Percentiles rank a stretch among this genome's conserved stretches.
These are phyloP conservation scores for Steinernema hermaphroditum DNA, from an alignment of 2,888 invertebrate species.

Conservation along the genomic window DNA sequence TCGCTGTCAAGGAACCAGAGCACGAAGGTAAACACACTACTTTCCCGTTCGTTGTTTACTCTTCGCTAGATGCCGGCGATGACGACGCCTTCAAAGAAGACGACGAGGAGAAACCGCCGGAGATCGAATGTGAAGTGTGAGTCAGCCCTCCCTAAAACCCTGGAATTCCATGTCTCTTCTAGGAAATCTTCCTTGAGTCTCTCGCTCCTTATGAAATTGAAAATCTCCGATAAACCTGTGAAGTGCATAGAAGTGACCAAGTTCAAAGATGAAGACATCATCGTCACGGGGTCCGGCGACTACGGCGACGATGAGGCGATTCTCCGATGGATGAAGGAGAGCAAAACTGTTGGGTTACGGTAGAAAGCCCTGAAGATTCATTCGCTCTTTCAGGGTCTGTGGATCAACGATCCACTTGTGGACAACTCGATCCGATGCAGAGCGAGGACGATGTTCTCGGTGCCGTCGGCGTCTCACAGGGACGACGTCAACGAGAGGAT, in stretches of 20 bases:
- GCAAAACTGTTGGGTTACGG: constrained; percentile 64
- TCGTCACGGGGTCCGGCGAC: constrained; percentile 70
- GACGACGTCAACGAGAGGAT: neutral
- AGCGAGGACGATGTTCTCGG: constrained; percentile 28
- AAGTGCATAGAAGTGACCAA: constrained; percentile 66
- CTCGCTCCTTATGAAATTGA: constrained; percentile 69
- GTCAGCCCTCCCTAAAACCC: neutral
- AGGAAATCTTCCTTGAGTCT: constrained; percentile 47
- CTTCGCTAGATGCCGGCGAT: neutral
- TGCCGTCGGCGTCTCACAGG: constrained; percentile 2
- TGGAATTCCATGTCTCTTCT: neutral
- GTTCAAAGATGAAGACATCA: constrained; percentile 64
- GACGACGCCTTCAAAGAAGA: constrained; percentile 19
- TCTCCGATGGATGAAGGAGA: constrained; percentile 69
- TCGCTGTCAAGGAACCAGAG: constrained; percentile 39
- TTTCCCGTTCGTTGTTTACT: too few relatives aligned
- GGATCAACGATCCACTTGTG: constrained; percentile 63
- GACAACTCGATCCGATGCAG: constrained; percentile 36
- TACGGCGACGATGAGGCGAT: constrained; percentile 70
- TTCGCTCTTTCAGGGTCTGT: constrained; percentile 50
- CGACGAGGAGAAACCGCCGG: neutral
- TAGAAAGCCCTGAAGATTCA: constrained; percentile 26
- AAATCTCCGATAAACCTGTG: constrained; percentile 70
- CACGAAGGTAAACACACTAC: neutral
- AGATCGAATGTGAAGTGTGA: constrained; percentile 21